A percentile compares a stretch with the other conserved stretches of the same genome.
phyloP scores from a whole-genome alignment of 2,888 invertebrate genomes.

The Ceramica pisi region DNA sequence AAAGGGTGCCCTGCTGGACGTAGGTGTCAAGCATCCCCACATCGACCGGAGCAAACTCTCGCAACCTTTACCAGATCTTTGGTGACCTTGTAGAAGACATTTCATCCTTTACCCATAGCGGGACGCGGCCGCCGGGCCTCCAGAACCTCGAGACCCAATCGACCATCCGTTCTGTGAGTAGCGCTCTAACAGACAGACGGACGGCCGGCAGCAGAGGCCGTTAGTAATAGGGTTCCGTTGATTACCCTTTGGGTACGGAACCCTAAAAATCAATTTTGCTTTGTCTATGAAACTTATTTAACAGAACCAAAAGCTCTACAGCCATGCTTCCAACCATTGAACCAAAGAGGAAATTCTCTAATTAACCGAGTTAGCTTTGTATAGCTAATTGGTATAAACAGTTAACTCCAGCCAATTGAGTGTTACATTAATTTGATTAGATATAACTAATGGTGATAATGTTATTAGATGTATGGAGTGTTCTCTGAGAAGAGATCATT shows the following conservation, averaged over 20 bases:
- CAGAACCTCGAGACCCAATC: too few species aligned
- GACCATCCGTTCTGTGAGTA: background rate
- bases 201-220: too few species aligned
- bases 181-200: too few species aligned
- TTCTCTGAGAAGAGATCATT: conserved; percentile 16
- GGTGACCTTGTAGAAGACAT: background rate
- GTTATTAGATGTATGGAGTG: background rate
- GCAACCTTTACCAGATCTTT: too few species aligned
- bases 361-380: conserved; percentile 21
- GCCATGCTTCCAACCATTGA: background rate
- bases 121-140: background rate
- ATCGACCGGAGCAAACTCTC: too few species aligned
- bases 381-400: conserved; percentile 28
- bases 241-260: too few species aligned
- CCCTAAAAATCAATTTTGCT: background rate
- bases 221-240: too few species aligned
- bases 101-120: background rate
- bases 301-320: too few species aligned
- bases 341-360: background rate
- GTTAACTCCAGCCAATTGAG: conserved; percentile 36
- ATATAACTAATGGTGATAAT: conserved; percentile 13
- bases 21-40: too few species aligned
- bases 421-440: conserved; percentile 25
- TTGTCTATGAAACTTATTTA: background rate
- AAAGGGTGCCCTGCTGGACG: too few species aligned